Evolutionary conservation across 2,888 invertebrate genomes (phyloP), one percentile per base, ranked within the genome.

Genomic region (Acronicta aceris): DNA sequence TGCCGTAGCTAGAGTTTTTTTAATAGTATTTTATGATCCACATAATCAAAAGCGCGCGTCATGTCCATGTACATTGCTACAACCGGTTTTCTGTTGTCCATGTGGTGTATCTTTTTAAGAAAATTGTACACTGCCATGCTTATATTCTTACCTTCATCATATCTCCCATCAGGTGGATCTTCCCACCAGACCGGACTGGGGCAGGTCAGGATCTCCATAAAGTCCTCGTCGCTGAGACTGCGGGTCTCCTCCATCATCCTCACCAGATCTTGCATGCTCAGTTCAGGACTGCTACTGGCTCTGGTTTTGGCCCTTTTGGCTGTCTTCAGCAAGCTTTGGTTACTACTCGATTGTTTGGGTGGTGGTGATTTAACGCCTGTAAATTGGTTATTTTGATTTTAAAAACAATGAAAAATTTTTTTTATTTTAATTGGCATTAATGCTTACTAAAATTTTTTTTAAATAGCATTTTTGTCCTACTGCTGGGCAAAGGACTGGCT

Each of bases 171-270:
- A 0, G 87, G 87, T 0, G 88, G 86, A 0, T 89, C 89, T 53
- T 94, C 94, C 94, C 94, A 94, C 94, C 94, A 94, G 0, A 94
- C 94, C 0, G 94, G 94, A 43, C 94, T 94, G 0, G 92, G 91
- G 13, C 93, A 93, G 0, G 93, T 93, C 40, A 93, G 72, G 16
- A 94, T 92, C 74, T 93, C 93, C 84, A 92, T 80, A 3, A 92
- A 71, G 43, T 92, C 93, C 6, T 94, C 94, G 25, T 92, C 92
- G 1, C 86, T 85, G 10, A 94, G 60, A 0, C 77, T 81, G 1
- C 81, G 75, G 0, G 75, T 79, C 0, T 89, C 88, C 2, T 92
- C 90, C 1, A 85, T 81, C 1, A 88, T 53, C 9, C 76, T 62
- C 2, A 91, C 81, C 65, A 91, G 65, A 1, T 91, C 90, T 0